A percentile compares a stretch with the other conserved stretches of the same genome.
Conservation (phyloP, 2,888 invertebrate genomes). For the Cheilosia vernalis region DNA sequence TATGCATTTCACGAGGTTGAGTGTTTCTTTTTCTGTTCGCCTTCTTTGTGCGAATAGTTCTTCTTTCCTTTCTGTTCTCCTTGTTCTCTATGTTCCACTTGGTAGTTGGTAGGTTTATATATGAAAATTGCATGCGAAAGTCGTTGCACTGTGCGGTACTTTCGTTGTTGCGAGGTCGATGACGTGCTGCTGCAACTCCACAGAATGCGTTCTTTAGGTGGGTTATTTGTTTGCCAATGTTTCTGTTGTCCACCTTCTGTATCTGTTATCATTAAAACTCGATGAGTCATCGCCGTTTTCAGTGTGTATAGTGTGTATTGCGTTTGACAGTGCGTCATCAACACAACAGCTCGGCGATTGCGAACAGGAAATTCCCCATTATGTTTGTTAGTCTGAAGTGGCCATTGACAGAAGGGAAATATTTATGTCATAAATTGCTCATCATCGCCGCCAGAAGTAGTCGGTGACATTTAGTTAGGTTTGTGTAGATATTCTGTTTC, state of each 20-base stretch:
- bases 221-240: neutral
- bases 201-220: conserved; percentile 60
- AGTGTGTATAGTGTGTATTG: conserved; percentile 8
- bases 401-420: conserved; percentile 40
- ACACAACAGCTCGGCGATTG: conserved; percentile 24
- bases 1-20: conserved; percentile 75
- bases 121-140: conserved; percentile 74
- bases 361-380: conserved; percentile 75
- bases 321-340: conserved; percentile 68
- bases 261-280: conserved; percentile 11
- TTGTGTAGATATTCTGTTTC: neutral
- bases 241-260: conserved; percentile 52
- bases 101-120: neutral
- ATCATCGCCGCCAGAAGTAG: conserved; percentile 18
- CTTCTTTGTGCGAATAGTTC: conserved; percentile 70
- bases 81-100: conserved; percentile 22
- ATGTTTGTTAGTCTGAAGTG: conserved; percentile 51
- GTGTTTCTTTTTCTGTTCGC: conserved; percentile 54
- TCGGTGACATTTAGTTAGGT: neutral
- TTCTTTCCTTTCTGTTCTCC: conserved; percentile 15
- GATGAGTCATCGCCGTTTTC: conserved; percentile 41
- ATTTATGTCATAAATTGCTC: conserved; percentile 59
- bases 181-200: conserved; percentile 51
- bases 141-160: conserved; percentile 78
- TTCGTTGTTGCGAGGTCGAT: conserved; percentile 76